Conservation (phyloP, 2,888 invertebrate genomes). For the Dasysyrphus tricinctus region DNA sequence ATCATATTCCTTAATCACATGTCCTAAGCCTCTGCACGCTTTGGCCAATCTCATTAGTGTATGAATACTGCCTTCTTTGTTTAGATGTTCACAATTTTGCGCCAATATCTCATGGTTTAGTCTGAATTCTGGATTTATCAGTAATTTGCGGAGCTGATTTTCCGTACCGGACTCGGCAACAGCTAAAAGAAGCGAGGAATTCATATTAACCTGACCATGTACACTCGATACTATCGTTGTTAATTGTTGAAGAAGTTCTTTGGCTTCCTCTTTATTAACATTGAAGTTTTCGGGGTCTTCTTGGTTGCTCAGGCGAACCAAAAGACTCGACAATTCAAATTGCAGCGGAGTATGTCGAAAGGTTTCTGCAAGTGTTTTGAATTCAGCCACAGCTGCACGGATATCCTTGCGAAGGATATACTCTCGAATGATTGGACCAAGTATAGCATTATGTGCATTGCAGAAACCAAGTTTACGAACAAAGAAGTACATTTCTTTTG, state of each 20-base stretch:
- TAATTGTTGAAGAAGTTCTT: constrained; percentile 81
- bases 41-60: constrained; percentile 81
- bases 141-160: constrained; percentile 83
- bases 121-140: constrained; percentile 85
- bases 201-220: constrained; percentile 83
- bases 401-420: constrained; percentile 85
- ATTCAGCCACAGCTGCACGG: constrained; percentile 85
- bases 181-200: constrained; percentile 83
- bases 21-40: constrained; percentile 80
- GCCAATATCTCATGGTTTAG: constrained; percentile 85
- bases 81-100: constrained; percentile 84
- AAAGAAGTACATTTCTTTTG: constrained; percentile 84
- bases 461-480: constrained; percentile 85
- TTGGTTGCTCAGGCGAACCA: constrained; percentile 81
- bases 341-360: constrained; percentile 87
- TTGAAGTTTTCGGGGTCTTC: constrained; percentile 76
- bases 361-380: constrained; percentile 83
- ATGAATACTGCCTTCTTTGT: constrained; percentile 79
- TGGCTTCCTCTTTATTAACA: constrained; percentile 78
- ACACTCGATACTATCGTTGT: constrained; percentile 81
- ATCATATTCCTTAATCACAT: constrained; percentile 80
- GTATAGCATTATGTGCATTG: constrained; percentile 84
- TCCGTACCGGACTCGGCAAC: constrained; percentile 84
- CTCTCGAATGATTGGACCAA: constrained; percentile 87
- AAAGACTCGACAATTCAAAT: constrained; percentile 85